Conservation (phyloP, 2,797 vertebrate genomes). For the Crenuchus spilurus region DNA sequence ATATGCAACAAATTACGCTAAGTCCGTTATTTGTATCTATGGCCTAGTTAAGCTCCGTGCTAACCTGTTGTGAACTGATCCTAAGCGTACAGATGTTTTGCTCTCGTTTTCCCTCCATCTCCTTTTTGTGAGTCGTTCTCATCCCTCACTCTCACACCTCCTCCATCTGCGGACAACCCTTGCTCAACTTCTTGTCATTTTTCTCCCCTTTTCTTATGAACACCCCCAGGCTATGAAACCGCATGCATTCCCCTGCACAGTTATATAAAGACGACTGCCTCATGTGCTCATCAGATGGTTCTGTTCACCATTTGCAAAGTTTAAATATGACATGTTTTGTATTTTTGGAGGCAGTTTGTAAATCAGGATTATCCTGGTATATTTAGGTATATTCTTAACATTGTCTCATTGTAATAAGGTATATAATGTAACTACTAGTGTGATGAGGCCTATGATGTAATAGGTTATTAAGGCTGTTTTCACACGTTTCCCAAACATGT, state of each 20-base stretch:
- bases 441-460: too few species aligned
- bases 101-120: not conserved
- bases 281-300: too few species aligned
- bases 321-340: too few species aligned
- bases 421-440: too few species aligned
- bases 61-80: constrained; percentile 49
- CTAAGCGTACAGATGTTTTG: constrained; percentile 62
- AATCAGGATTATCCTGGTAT: too few species aligned
- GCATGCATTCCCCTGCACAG: constrained; percentile 41
- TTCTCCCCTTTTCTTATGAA: not conserved
- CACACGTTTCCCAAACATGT: too few species aligned
- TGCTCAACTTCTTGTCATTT: constrained; percentile 13
- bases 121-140: constrained; percentile 25
- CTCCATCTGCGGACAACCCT: constrained; percentile 26
- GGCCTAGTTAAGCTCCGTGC: constrained; percentile 43
- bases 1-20: constrained; percentile 51
- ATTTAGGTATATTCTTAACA: too few species aligned
- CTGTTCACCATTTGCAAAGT: too few species aligned
- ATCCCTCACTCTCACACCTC: constrained; percentile 43
- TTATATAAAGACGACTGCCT: constrained; percentile 32
- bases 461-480: too few species aligned
- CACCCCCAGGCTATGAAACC: constrained; percentile 30
- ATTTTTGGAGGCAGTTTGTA: too few species aligned
- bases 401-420: too few species aligned
- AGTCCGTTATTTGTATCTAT: constrained; percentile 51